These are phyloP conservation scores for Calephelis virginiensis DNA, from an alignment of 1,140 invertebrate species.

Conservation along the genomic window DNA sequence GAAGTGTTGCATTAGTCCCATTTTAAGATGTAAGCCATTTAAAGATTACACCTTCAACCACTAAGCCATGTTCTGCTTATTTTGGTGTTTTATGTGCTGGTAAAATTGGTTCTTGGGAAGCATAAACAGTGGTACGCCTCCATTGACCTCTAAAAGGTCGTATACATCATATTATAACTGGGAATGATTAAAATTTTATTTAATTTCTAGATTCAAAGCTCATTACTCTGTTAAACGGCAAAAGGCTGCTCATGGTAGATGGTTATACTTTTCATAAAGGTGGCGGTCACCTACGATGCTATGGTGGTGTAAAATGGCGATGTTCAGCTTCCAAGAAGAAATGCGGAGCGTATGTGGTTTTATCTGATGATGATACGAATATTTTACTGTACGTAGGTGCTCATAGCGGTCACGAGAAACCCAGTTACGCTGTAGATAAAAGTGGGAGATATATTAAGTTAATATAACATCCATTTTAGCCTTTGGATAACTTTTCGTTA, in stretches of 20 bases:
- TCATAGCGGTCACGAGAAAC: constrained; percentile 31
- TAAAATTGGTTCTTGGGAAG: too few relatives aligned
- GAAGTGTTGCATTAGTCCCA: too few relatives aligned
- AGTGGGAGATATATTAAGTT: constrained; percentile 17
- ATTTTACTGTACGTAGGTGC: constrained; percentile 28
- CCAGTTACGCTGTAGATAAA: constrained; percentile 24
- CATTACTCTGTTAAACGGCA: constrained; percentile 36
- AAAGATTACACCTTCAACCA: too few relatives aligned
- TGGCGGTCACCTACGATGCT: constrained; percentile 26
- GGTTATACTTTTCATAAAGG: constrained; percentile 44
- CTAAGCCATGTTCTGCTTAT: too few relatives aligned
- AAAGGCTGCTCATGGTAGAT: constrained; percentile 36
- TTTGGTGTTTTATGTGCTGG: too few relatives aligned
- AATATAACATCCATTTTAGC: not conserved
- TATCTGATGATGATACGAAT: constrained; percentile 31
- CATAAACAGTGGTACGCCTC: too few relatives aligned
- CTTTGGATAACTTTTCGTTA: too few relatives aligned
- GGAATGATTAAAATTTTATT: not conserved
- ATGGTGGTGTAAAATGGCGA: constrained; percentile 35
- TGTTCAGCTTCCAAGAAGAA: constrained; percentile 40
- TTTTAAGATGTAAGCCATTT: too few relatives aligned
- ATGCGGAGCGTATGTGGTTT: constrained; percentile 36
- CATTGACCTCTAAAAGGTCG: too few relatives aligned
- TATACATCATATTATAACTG: too few relatives aligned
- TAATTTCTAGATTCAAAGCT: constrained; percentile 33